A percentile compares a stretch with the other conserved stretches of the same genome.
Evolutionary conservation across 2,797 vertebrate genomes (phyloP).

Genomic region (Gallinago solitaria): DNA sequence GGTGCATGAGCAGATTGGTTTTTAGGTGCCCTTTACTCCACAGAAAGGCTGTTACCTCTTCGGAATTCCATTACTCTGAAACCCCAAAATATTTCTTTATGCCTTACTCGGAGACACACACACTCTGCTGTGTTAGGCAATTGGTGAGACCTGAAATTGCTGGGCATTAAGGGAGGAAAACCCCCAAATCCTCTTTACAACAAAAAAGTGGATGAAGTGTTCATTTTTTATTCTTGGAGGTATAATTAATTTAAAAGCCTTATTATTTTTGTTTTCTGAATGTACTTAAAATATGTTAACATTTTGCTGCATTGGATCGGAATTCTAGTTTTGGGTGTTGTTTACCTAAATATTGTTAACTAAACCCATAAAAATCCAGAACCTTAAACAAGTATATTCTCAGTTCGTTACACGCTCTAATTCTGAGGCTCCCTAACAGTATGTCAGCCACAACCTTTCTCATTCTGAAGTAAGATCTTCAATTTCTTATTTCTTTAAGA

Average conservation of each 20-base stretch:
- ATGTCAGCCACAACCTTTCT: not conserved
- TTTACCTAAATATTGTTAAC: not conserved
- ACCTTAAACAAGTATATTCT: not conserved
- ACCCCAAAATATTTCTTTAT: not conserved
- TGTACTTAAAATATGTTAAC: not conserved
- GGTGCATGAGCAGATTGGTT: not conserved
- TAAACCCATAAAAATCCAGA: not conserved
- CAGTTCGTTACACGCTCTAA: not conserved
- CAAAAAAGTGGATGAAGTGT: not conserved
- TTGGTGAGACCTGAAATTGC: not conserved
- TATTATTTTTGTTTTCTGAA: not conserved
- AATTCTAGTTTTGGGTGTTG: not conserved
- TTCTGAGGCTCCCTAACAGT: not conserved
- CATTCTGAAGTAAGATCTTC: not conserved
- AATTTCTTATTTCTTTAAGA: not conserved
- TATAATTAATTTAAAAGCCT: not conserved
- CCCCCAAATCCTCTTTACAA: not conserved
- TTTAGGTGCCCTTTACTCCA: not conserved
- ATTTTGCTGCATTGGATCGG: not conserved
- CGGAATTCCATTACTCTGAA: not conserved
- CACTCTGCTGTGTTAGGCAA: not conserved
- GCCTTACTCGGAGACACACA: not conserved
- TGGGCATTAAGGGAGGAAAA: not conserved
- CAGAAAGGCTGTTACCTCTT: not conserved
- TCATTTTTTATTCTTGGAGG: not conserved